Conservation (phyloP, 2,888 invertebrate species). For the Tinea trinotella region DNA sequence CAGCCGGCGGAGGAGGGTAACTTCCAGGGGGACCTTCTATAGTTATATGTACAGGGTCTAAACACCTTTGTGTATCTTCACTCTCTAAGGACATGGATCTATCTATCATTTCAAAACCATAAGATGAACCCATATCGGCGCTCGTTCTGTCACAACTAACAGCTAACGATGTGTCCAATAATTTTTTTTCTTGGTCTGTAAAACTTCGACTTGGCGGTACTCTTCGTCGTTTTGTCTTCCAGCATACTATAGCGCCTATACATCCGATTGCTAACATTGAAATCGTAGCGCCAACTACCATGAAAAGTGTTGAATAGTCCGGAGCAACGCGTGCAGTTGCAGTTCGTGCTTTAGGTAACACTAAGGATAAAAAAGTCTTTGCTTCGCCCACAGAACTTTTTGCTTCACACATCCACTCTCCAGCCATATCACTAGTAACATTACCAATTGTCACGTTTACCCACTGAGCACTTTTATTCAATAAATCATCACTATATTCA, state of each 20-base stretch:
- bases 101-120: slow-evolving; percentile 67
- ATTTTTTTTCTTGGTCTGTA: slow-evolving; percentile 90
- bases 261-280: slow-evolving; percentile 77
- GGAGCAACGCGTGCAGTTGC: slow-evolving; percentile 84
- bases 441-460: slow-evolving; percentile 87
- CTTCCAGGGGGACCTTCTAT: slow-evolving; percentile 65
- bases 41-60: slow-evolving; percentile 75
- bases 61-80: slow-evolving; percentile 53
- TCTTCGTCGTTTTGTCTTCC: slow-evolving; percentile 82
- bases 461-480: slow-evolving; percentile 75
- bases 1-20: slow-evolving; percentile 61
- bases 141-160: slow-evolving; percentile 77
- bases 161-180: slow-evolving; percentile 82
- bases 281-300: slow-evolving; percentile 79
- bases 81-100: slow-evolving; percentile 64
- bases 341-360: slow-evolving; percentile 73
- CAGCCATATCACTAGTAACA: slow-evolving; percentile 85
- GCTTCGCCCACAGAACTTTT: slow-evolving; percentile 76
- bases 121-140: slow-evolving; percentile 72
- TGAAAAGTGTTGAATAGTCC: slow-evolving; percentile 79
- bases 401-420: slow-evolving; percentile 87
- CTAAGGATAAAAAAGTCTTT: slow-evolving; percentile 72
- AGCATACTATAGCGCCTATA: slow-evolving; percentile 57
- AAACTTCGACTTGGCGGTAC: slow-evolving; percentile 78
- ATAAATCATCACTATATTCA: slow-evolving; percentile 50